phyloP scores from a whole-genome alignment of 2,797 vertebrate species.

The Coilia nasus region DNA sequence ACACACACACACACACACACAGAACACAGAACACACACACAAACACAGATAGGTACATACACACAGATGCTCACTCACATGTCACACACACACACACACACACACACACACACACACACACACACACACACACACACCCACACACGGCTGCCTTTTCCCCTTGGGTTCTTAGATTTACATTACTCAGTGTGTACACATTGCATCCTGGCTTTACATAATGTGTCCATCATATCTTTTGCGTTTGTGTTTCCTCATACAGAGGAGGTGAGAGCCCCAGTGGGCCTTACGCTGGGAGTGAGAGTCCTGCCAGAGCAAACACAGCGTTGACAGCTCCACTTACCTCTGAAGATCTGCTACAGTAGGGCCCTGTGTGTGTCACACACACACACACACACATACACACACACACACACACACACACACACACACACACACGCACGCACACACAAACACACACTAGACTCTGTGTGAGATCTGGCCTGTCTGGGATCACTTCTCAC shows the following conservation, averaged over 20 bases:
- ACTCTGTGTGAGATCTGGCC: slow-evolving; percentile 23
- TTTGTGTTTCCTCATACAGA: slow-evolving; percentile 49
- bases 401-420: too few relatives aligned
- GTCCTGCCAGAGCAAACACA: slow-evolving; percentile 61
- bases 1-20: too few relatives aligned
- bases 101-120: neutral
- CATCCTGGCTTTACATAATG: slow-evolving; percentile 33
- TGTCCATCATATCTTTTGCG: slow-evolving; percentile 46
- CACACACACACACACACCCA: neutral
- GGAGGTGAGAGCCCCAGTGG: neutral
- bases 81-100: neutral
- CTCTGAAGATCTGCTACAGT: slow-evolving; percentile 50
- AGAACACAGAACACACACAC: too few relatives aligned
- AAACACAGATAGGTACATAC: too few relatives aligned
- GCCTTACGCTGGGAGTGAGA: neutral
- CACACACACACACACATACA: too few relatives aligned
- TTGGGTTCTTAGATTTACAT: neutral
- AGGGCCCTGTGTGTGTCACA: slow-evolving; percentile 15
- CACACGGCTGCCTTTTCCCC: neutral
- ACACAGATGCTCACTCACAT: neutral
- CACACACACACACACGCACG: too few relatives aligned
- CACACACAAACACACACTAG: slow-evolving; percentile 16
- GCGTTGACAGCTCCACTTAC: slow-evolving; percentile 67
- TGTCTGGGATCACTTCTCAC: neutral
- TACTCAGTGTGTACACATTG: neutral